phyloP scores from a whole-genome alignment of 2,888 invertebrate genomes.

The Dicyrtoma fusca region DNA sequence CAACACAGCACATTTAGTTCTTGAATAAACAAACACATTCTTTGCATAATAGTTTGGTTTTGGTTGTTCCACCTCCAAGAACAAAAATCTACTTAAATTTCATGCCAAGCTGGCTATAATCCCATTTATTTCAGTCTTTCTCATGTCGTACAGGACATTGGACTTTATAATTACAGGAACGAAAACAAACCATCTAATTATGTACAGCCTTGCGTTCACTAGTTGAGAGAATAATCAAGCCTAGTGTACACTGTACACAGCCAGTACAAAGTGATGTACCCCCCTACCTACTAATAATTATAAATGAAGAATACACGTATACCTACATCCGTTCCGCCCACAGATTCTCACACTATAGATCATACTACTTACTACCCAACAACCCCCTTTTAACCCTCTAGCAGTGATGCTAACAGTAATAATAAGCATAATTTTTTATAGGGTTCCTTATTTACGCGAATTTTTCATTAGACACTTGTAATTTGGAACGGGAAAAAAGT shows the following conservation, averaged over 20 bases:
- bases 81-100: constrained; percentile 19
- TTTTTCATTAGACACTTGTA: too few relatives aligned
- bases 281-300: not conserved
- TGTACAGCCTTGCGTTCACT: too few relatives aligned
- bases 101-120: constrained; percentile 1
- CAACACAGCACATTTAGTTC: too few relatives aligned
- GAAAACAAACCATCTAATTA: too few relatives aligned
- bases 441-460: too few relatives aligned
- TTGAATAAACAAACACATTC: too few relatives aligned
- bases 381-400: not conserved
- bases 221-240: too few relatives aligned
- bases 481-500: too few relatives aligned
- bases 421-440: not conserved
- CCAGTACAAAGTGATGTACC: too few relatives aligned
- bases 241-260: too few relatives aligned
- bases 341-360: not conserved
- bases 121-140: constrained; percentile 6
- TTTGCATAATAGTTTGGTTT: too few relatives aligned
- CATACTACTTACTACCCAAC: not conserved
- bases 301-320: not conserved
- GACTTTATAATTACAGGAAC: too few relatives aligned
- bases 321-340: not conserved
- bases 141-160: not conserved
- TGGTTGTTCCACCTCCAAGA: constrained; percentile 11
- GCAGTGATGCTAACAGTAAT: not conserved